These are phyloP conservation scores for Pollenia amentaria DNA, from an alignment of 2,888 invertebrate species.

Conservation along the genomic window DNA sequence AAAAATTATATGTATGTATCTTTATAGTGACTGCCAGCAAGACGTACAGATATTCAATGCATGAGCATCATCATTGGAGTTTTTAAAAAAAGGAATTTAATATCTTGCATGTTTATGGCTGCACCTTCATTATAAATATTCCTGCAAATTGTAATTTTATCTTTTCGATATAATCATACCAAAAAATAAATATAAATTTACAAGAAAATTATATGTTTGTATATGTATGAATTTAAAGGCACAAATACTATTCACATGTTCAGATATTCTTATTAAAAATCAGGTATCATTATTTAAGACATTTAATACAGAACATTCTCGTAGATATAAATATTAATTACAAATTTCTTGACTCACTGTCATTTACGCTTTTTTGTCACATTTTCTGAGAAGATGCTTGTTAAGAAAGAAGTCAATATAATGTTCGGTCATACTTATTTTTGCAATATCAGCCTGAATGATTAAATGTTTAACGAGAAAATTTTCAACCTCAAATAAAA, in stretches of 20 bases:
- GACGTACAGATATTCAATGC: slow-evolving; percentile 38
- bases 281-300: slow-evolving; percentile 45
- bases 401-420: neutral
- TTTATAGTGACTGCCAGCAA: slow-evolving; percentile 4
- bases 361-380: slow-evolving; percentile 30
- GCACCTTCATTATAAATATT: slow-evolving; percentile 72
- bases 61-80: slow-evolving; percentile 61
- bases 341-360: slow-evolving; percentile 38
- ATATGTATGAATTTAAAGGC: neutral
- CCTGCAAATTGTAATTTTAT: slow-evolving; percentile 70
- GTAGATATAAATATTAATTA: slow-evolving; percentile 27
- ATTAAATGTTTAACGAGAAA: neutral
- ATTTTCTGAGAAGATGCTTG: slow-evolving; percentile 10
- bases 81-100: slow-evolving; percentile 69
- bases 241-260: neutral
- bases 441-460: no score
- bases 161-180: slow-evolving; percentile 60
- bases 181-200: slow-evolving; percentile 39
- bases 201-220: no score
- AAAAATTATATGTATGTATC: neutral
- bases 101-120: slow-evolving; percentile 73
- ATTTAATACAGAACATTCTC: slow-evolving; percentile 33
- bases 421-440: neutral
- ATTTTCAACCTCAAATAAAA: no score
- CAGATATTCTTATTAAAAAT: slow-evolving; percentile 2